Base-by-base conservation (phyloP, 1,140 invertebrate genomes). In the Trachymyrmex cornetzi region DNA sequence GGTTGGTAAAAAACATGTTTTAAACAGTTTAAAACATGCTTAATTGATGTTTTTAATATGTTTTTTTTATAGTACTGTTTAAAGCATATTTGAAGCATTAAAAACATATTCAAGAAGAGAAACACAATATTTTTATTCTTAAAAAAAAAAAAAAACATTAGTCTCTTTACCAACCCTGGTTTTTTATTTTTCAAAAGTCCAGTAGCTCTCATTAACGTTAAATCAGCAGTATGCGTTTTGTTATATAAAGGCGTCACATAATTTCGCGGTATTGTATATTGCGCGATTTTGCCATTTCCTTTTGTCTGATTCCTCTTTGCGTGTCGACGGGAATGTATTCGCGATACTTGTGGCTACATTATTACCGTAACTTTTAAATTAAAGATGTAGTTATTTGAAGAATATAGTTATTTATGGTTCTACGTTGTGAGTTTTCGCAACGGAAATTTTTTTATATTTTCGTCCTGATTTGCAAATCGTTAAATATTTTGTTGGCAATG, bases 211-310 rank as follows among this genome's bases (percentile, higher is more conserved):
- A n/a, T 82, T 77, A 88, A 87, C 87, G 88, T 92, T 88, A 77
- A 92, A 92, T 90, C 88, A 87, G 74, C 81, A 24, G 55, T 24
- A 6, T 50, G 30, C 44, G n/a, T 48, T 55, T 86, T 88, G 63
- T 87, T 88, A 84, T 88, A 84, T 77, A 57, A 84, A 14, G 63
- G 30, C 16, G 27, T 53, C 34, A 19, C 50, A 38, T 22, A 16
- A 50, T 48, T 69, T 7, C n/a, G 11, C 50, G 22, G 4, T 44
- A 50, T 9, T n/a, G 34, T 66, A 38, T 72, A 59, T 7, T 3
- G 19, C 27, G 44, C n/a, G 34, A 53, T 55, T 64, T 24, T 34
- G 48, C 77, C 55, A 16, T 64, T 50, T 48, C 9, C 7, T 19
- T 44, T 44, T 12, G 53, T 44, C 16, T 55, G 1, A 50, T 3